Conservation (phyloP, 2,113 vertebrate species). For the Syrrhaptes paradoxus region DNA sequence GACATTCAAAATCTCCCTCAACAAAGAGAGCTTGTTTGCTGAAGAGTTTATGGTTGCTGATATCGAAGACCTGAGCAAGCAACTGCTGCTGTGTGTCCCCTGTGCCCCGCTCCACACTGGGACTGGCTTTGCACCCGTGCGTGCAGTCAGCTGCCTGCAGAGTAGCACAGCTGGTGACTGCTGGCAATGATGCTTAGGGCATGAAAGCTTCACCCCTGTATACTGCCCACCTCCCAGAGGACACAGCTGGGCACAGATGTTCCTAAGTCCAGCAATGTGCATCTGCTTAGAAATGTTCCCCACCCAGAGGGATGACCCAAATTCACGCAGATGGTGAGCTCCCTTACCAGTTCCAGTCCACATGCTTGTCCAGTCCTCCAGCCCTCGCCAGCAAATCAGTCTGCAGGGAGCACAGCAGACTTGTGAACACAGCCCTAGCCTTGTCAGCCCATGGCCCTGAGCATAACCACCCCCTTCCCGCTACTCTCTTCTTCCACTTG, state of each 20-base stretch:
- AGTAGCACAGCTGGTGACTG: neutral
- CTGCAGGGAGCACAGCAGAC: constrained; percentile 73
- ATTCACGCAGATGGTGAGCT: neutral
- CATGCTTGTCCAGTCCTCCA: constrained; percentile 87
- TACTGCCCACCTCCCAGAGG: neutral
- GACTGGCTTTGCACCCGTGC: neutral
- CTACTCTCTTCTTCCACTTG: neutral
- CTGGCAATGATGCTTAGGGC: neutral
- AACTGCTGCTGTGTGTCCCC: neutral
- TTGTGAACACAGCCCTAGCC: neutral
- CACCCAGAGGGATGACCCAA: neutral
- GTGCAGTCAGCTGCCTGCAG: neutral
- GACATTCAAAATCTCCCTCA: neutral
- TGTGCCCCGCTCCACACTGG: neutral
- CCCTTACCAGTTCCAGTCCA: constrained; percentile 96
- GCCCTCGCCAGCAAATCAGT: constrained; percentile 84
- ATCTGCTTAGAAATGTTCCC: neutral
- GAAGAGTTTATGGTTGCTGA: neutral
- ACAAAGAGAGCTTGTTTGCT: neutral
- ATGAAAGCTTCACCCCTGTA: neutral
- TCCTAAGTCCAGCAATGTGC: neutral
- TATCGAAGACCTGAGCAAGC: neutral
- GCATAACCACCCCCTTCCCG: neutral
- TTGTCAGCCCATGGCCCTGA: neutral
- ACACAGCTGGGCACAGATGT: neutral